Evolutionary conservation across 2,888 invertebrate genomes (phyloP).

Genomic region (Leptothorax acervorum): DNA sequence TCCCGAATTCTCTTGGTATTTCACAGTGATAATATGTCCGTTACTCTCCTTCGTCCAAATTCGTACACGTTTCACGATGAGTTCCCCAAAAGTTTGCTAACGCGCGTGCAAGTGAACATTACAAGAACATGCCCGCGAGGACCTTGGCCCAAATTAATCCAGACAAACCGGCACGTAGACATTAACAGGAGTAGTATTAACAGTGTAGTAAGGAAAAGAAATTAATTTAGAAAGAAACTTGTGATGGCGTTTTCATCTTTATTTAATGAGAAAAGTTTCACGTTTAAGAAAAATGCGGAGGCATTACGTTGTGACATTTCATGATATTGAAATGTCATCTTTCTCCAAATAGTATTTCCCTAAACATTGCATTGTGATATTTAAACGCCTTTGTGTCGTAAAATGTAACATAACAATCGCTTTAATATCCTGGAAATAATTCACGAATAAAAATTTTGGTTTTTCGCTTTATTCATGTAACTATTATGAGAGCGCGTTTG

Average conservation of each 20-base stretch:
- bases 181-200: not conserved
- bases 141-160: constrained; percentile 8
- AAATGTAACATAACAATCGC: not conserved
- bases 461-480: not conserved
- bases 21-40: constrained; percentile 26
- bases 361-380: not conserved
- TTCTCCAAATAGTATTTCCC: not conserved
- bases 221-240: constrained; percentile 16
- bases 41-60: constrained; percentile 30
- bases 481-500: constrained; percentile 15
- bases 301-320: not conserved
- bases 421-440: not conserved
- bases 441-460: constrained; percentile 16
- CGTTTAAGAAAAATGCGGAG: not conserved
- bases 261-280: constrained; percentile 7
- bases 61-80: constrained; percentile 3
- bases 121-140: not conserved
- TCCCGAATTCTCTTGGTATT: constrained; percentile 29
- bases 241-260: not conserved
- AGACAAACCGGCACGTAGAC: not conserved
- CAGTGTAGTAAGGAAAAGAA: not conserved
- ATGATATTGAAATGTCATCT: not conserved
- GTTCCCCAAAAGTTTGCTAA: constrained; percentile 10
- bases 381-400: not conserved
- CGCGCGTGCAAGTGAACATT: not conserved